Percentiles rank a stretch among this genome's conserved stretches.
Conservation (phyloP, 2,113 vertebrate genomes). For the Mobula birostris region DNA sequence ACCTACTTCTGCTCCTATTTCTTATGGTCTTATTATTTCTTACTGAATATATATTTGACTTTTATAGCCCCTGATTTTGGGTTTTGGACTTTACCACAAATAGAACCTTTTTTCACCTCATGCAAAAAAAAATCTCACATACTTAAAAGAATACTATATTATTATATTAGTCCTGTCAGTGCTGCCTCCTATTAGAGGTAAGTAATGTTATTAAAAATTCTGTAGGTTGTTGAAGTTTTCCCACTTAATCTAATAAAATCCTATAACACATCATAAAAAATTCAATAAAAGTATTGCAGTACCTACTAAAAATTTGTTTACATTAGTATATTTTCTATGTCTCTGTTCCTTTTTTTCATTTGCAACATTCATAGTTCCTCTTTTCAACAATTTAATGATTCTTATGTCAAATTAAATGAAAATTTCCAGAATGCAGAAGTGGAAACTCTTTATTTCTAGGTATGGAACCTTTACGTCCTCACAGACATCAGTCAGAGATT, state of each 20-base stretch:
- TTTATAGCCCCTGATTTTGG: background rate
- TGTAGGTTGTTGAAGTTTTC: conserved; percentile 5
- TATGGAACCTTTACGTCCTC: background rate
- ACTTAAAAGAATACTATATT: background rate
- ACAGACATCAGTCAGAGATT: background rate
- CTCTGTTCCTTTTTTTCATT: background rate
- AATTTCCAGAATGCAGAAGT: background rate
- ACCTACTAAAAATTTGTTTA: background rate
- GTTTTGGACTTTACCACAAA: background rate
- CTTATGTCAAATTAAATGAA: background rate
- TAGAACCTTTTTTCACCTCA: background rate
- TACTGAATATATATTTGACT: background rate
- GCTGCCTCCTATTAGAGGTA: background rate
- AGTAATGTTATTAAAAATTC: background rate
- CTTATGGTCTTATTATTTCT: background rate
- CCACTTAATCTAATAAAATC: conserved; percentile 8
- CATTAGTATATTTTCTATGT: background rate
- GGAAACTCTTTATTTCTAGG: background rate
- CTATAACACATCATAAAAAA: background rate
- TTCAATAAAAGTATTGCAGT: background rate
- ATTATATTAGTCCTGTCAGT: background rate
- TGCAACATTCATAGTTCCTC: background rate
- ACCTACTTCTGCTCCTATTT: no score
- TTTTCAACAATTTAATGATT: background rate
- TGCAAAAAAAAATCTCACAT: background rate